These are phyloP conservation scores for Apamea sordens DNA, from an alignment of 2,888 invertebrate species.

Conservation along the genomic window DNA sequence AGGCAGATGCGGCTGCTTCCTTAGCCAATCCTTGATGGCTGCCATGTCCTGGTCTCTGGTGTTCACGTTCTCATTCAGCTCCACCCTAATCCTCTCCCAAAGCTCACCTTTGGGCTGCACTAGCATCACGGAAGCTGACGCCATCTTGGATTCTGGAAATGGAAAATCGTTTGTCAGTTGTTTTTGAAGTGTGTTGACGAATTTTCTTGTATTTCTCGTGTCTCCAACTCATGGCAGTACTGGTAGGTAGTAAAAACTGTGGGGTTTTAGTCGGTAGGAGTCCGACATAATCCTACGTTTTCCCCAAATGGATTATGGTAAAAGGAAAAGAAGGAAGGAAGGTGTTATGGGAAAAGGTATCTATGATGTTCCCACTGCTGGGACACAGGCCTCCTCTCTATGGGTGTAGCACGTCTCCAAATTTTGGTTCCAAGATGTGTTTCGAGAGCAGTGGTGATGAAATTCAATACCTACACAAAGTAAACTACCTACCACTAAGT, in stretches of 20 bases:
- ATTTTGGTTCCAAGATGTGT: no score
- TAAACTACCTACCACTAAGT: no score
- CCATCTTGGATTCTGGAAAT: conserved; percentile 72
- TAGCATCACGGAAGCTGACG: conserved; percentile 88
- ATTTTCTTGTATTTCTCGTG: not conserved
- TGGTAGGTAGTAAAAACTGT: not conserved
- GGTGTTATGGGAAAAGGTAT: not conserved
- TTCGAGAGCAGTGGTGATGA: no score
- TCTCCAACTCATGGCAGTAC: fast-evolving
- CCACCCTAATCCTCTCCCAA: conserved; percentile 92
- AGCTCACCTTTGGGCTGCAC: conserved; percentile 92
- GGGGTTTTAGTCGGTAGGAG: not conserved
- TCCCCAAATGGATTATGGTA: not conserved
- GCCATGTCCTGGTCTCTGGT: conserved; percentile 90
- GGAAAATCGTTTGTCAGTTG: not conserved
- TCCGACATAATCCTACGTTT: not conserved
- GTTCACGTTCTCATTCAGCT: conserved; percentile 91
- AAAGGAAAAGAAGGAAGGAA: no score
- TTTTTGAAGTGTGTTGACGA: not conserved
- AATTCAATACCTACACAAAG: no score
- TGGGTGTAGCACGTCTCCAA: no score
- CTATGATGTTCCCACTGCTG: no score
- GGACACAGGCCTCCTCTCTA: no score
- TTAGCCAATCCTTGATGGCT: conserved; percentile 92
- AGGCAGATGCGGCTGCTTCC: conserved; percentile 92